Percentiles rank a stretch among this genome's conserved stretches.
Conservation (phyloP, 2,113 vertebrate genomes). For the Zosterops lateralis region DNA sequence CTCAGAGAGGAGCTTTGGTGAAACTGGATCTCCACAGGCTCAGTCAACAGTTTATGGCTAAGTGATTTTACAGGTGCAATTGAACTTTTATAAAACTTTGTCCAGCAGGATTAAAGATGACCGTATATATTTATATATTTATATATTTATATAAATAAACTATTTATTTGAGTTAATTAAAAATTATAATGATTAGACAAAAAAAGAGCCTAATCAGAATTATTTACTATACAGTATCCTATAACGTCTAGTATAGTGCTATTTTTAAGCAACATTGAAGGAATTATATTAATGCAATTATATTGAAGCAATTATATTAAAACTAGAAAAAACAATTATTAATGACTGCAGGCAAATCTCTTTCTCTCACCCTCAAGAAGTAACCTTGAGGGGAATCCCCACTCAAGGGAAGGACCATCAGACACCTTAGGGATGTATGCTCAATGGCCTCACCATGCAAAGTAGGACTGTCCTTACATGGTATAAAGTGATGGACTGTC, state of each 20-base stretch:
- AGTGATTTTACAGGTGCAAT: neutral
- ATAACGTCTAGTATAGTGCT: neutral
- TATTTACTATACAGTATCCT: neutral
- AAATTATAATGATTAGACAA: neutral
- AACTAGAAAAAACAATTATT: neutral
- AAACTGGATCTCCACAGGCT: neutral
- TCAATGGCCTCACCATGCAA: fast-evolving
- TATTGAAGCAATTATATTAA: neutral
- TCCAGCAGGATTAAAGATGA: neutral
- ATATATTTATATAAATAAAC: neutral
- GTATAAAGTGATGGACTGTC: neutral
- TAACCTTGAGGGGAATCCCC: neutral
- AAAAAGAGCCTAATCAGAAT: neutral
- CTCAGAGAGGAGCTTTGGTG: neutral
- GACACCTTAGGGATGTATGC: neutral
- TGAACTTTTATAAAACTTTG: neutral
- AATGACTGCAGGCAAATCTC: neutral
- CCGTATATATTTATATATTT: neutral
- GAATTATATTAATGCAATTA: neutral
- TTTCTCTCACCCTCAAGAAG: neutral
- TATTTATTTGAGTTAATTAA: neutral
- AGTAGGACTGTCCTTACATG: neutral
- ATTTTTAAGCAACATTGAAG: neutral
- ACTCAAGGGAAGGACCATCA: neutral
- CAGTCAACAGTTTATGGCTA: neutral